Conservation (phyloP, 2,888 invertebrate genomes). For the Meiosimyza platycephala region DNA sequence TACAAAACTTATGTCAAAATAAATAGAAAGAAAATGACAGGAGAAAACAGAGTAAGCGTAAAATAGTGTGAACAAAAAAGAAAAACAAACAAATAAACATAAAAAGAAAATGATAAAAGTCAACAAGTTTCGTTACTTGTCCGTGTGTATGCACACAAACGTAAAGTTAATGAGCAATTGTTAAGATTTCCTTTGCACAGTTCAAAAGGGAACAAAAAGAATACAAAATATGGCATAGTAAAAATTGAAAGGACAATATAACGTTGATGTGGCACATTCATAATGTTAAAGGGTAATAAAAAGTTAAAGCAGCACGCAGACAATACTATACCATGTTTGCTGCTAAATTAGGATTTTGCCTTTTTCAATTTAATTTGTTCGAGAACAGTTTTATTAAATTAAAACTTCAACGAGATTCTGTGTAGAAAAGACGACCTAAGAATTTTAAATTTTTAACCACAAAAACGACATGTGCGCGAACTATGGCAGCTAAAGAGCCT, state of each 20-base stretch:
- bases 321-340: too few species aligned
- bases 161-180: slow-evolving; percentile 17
- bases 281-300: slow-evolving; percentile 1
- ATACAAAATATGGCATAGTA: background rate
- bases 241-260: too few species aligned
- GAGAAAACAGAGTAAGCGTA: background rate
- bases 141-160: background rate
- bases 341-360: too few species aligned
- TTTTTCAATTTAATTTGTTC: too few species aligned
- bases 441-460: too few species aligned
- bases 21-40: background rate
- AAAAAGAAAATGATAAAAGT: background rate
- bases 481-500: too few species aligned
- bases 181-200: background rate
- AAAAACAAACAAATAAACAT: background rate
- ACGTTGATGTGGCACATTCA: slow-evolving; percentile 2
- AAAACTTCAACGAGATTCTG: too few species aligned
- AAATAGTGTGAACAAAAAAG: too few species aligned
- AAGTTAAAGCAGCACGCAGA: too few species aligned
- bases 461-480: too few species aligned
- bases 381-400: too few species aligned
- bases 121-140: slow-evolving; percentile 8
- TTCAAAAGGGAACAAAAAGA: background rate
- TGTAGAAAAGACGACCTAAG: too few species aligned
- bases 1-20: background rate